Base-by-base conservation (phyloP, 2,113 vertebrate species). In the Abramis brama region DNA sequence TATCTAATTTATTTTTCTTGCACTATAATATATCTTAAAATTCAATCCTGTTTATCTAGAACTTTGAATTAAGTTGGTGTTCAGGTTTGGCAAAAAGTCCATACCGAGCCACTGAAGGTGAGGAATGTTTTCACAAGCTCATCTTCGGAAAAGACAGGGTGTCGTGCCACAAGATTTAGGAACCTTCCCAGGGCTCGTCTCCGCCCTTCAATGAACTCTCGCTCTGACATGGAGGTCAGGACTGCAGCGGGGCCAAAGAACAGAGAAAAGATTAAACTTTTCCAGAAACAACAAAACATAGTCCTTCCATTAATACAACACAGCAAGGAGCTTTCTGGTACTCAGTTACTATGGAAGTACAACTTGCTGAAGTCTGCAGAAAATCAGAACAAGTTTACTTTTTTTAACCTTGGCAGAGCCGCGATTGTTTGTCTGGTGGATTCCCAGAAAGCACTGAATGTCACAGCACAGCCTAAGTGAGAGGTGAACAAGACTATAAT, bases 201-300 rank as follows among this genome's bases (percentile, higher is more conserved):
- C 80, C 98, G 93, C 0, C 95, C 96, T 39, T 99, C 97, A 0
- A 99, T 99, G 94, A 99, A 99, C 45, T 99, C 97, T 0, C 96
- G 94, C 90, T 99, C 97, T 0, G 97, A 97, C 94, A 91, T 3
- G 0, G 87, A 91, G 64, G 91, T 93, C 89, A 96, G 88, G 13
- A 92, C 47, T 96, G 91, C 45, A 60, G 52, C 79, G 45, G 23
- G n/a, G 59, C 79, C 88, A 74, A 78, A 39, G 57, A 87, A 68
- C 17, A 85, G 79, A 89, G 84, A 81, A n/a, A 68, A 73, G 43
- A 64, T 88, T 13, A 5, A 47, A 23, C 25, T 60, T 77, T 75
- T 25, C 39, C 78, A 78, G 68, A 73, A 83, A 73, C 25, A 39
- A 73, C 23, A 15, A 59, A 79, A 78, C 50, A 66, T 19, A 55